Conservation (phyloP, 2,888 invertebrate species). For the Cheiracanthium punctorium region DNA sequence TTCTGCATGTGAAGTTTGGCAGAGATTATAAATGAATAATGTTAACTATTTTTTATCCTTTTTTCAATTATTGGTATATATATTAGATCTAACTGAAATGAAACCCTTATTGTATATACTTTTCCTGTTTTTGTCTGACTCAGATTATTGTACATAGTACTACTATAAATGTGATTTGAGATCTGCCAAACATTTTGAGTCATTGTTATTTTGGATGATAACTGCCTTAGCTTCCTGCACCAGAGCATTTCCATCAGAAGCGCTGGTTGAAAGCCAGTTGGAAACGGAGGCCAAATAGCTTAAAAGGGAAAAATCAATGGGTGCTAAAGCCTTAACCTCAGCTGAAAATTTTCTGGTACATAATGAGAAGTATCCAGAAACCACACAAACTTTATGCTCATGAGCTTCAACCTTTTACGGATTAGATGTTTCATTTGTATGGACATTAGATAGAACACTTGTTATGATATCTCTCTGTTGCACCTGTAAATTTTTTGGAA, state of each 20-base stretch:
- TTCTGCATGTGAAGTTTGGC: too few species aligned
- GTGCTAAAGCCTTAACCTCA: conserved; percentile 59
- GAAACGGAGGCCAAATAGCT: conserved; percentile 48
- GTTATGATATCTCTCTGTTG: conserved; percentile 34
- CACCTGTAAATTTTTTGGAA: conserved; percentile 28
- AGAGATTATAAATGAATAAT: too few species aligned
- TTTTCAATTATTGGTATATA: too few species aligned
- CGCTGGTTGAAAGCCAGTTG: conserved; percentile 10
- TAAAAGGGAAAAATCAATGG: conserved; percentile 31
- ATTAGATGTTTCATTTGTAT: conserved; percentile 51
- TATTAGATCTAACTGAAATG: too few species aligned
- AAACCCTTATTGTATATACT: too few species aligned
- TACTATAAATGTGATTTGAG: too few species aligned
- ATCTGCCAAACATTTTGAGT: too few species aligned
- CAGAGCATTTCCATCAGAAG: background rate
- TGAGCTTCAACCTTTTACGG: conserved; percentile 57
- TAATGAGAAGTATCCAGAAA: conserved; percentile 38
- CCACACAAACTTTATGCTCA: conserved; percentile 43
- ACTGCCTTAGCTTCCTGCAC: background rate
- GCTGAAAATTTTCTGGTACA: conserved; percentile 38
- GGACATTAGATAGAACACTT: conserved; percentile 47
- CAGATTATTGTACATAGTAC: too few species aligned
- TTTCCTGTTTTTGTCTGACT: too few species aligned
- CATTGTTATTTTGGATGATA: background rate
- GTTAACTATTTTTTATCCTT: too few species aligned